phyloP scores from a whole-genome alignment of 2,113 vertebrate species.

The Typhlomys cinereus region DNA sequence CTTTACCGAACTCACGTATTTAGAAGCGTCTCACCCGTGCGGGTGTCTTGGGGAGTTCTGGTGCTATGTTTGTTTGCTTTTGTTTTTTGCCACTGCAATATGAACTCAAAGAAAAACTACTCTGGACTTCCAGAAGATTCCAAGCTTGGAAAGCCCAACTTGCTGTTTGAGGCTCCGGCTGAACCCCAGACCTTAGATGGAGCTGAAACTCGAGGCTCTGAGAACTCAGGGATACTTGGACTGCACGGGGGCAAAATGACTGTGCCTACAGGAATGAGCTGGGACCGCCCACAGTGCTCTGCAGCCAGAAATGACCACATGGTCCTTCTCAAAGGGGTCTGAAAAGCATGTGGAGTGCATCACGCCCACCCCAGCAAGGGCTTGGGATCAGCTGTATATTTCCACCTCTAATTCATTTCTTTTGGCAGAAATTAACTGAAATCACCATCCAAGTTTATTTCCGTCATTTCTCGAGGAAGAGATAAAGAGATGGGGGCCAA shows the following conservation, averaged over 20 bases:
- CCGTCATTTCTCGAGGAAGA: slow-evolving; percentile 21
- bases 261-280: background rate
- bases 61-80: accelerated
- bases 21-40: too few species aligned
- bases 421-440: slow-evolving; percentile 52
- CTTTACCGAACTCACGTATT: accelerated
- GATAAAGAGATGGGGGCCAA: slow-evolving; percentile 26
- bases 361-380: background rate
- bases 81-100: background rate
- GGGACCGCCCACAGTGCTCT: background rate
- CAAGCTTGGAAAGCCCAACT: background rate
- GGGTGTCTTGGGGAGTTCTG: background rate
- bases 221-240: background rate
- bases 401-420: slow-evolving; percentile 47
- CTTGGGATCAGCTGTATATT: background rate
- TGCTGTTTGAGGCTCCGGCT: background rate
- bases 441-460: slow-evolving; percentile 22
- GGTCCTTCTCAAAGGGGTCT: slow-evolving; percentile 39
- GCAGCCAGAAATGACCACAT: slow-evolving; percentile 19
- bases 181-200: background rate
- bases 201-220: background rate
- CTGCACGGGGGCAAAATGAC: background rate
- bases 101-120: background rate
- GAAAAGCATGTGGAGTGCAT: slow-evolving; percentile 38
- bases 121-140: background rate